A percentile compares a stretch with the other conserved stretches of the same genome.
phyloP scores from a whole-genome alignment of 2,888 invertebrate genomes.

The Chouioia cunea region DNA sequence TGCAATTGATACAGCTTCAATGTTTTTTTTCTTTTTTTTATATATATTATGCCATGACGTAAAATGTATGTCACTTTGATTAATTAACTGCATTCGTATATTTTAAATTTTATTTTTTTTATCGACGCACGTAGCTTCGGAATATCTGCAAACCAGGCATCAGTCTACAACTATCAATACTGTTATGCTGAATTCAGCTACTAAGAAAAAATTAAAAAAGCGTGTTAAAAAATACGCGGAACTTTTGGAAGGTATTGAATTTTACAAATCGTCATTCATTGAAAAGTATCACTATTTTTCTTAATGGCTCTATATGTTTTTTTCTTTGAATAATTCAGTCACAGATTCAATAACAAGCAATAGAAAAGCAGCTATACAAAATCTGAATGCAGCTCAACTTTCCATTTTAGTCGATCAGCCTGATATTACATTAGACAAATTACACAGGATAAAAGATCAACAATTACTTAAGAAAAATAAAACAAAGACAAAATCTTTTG shows the following conservation, averaged over 20 bases:
- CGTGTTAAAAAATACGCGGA: slow-evolving; percentile 74
- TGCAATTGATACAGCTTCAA: neutral
- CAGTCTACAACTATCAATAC: slow-evolving; percentile 55
- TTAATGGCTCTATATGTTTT: neutral
- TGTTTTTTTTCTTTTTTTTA: slow-evolving; percentile 1
- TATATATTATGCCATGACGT: neutral
- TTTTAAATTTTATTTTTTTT: neutral
- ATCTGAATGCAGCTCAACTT: slow-evolving; percentile 76
- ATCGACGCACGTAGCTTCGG: slow-evolving; percentile 45
- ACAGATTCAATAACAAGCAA: slow-evolving; percentile 75
- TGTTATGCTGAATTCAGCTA: slow-evolving; percentile 59
- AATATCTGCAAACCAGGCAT: slow-evolving; percentile 50
- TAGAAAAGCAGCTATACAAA: slow-evolving; percentile 77
- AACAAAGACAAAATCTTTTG: neutral
- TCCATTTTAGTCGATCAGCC: slow-evolving; percentile 75
- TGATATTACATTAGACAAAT: slow-evolving; percentile 72
- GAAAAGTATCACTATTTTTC: neutral
- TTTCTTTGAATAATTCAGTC: slow-evolving; percentile 70
- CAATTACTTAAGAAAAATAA: neutral
- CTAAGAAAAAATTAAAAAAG: slow-evolving; percentile 70
- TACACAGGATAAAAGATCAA: slow-evolving; percentile 36
- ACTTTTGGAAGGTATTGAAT: slow-evolving; percentile 74
- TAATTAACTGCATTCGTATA: neutral
- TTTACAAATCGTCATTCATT: neutral
- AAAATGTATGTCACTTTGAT: neutral